These are phyloP conservation scores for Doris montereyensis DNA, from an alignment of 2,888 invertebrate genomes.

Conservation along the genomic window DNA sequence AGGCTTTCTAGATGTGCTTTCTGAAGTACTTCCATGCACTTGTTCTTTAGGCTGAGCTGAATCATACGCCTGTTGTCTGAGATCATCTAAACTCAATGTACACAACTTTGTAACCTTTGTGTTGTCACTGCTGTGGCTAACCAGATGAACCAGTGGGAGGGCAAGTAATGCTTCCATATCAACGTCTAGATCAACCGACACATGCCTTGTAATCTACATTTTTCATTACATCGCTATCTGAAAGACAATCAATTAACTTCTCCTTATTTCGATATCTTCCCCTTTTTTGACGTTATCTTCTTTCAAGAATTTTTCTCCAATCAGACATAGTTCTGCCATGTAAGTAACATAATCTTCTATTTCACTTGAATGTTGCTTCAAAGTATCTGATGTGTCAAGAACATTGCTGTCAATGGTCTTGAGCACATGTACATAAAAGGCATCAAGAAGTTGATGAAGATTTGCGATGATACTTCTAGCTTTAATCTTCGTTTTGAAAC, in stretches of 20 bases:
- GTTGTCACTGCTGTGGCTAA: background rate
- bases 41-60: too few relatives aligned
- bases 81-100: too few relatives aligned
- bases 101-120: background rate
- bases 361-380: slow-evolving; percentile 25
- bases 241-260: slow-evolving; percentile 7
- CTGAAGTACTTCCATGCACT: too few relatives aligned
- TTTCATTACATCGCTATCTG: slow-evolving; percentile 22
- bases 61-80: too few relatives aligned
- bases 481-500: background rate
- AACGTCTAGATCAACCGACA: slow-evolving; percentile 24
- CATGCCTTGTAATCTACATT: slow-evolving; percentile 28
- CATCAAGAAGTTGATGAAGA: slow-evolving; percentile 22
- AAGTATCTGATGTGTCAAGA: background rate
- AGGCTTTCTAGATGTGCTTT: too few relatives aligned
- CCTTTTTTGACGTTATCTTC: background rate
- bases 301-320: slow-evolving; percentile 23
- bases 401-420: background rate
- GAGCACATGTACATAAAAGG: background rate
- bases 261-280: too few relatives aligned
- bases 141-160: background rate
- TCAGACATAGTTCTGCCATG: slow-evolving; percentile 16
- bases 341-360: slow-evolving; percentile 13
- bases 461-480: background rate
- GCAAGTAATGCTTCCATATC: background rate